phyloP scores from a whole-genome alignment of 2,113 vertebrate species.

The Pterocles orientalis region DNA sequence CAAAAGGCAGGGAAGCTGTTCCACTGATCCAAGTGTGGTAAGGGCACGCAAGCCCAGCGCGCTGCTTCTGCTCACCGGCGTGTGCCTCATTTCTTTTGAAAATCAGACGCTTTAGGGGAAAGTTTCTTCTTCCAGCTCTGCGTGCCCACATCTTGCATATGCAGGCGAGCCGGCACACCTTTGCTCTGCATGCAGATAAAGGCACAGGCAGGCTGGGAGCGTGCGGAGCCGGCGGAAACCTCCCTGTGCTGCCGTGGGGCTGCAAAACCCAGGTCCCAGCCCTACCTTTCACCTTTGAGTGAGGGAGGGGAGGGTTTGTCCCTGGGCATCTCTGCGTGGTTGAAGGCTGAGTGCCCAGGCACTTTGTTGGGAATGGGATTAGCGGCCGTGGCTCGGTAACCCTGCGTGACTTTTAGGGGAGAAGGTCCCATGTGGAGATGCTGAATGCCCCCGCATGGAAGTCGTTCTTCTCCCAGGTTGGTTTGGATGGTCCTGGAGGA shows the following conservation, averaged over 20 bases:
- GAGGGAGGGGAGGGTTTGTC: not conserved
- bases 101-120: slow-evolving; percentile 62
- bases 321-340: fast-evolving
- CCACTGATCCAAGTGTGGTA: fast-evolving
- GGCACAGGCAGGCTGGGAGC: not conserved
- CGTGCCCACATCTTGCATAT: slow-evolving; percentile 49
- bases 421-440: not conserved
- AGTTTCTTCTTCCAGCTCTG: slow-evolving; percentile 47
- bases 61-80: not conserved
- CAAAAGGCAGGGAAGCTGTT: not conserved
- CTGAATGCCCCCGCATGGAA: not conserved
- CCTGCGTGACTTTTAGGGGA: fast-evolving
- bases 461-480: fast-evolving
- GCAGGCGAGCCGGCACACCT: slow-evolving; percentile 11
- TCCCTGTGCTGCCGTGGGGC: fast-evolving
- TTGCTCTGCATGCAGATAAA: slow-evolving; percentile 12
- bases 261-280: not conserved
- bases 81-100: slow-evolving; percentile 56
- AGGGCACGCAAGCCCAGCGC: not conserved
- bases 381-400: fast-evolving
- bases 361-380: fast-evolving
- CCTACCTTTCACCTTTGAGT: not conserved
- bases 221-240: not conserved
- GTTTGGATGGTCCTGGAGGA: not conserved
- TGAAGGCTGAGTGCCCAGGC: not conserved